Conservation (phyloP, 2,113 vertebrate species). For the Hylia prasina region DNA sequence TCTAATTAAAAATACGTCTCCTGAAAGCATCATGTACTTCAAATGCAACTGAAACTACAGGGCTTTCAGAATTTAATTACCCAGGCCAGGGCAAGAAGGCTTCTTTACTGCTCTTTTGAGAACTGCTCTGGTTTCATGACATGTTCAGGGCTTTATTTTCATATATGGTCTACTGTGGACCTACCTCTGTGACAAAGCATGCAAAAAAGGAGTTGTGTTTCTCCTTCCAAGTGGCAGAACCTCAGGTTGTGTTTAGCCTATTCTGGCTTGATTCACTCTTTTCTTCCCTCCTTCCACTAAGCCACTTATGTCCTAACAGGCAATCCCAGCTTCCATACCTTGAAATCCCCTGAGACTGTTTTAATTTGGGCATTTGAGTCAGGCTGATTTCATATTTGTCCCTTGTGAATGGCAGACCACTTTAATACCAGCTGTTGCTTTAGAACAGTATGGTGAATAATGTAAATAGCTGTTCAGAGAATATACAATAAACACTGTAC, state of each 20-base stretch:
- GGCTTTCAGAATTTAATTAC: neutral
- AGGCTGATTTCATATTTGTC: neutral
- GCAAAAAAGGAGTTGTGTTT: neutral
- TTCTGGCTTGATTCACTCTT: neutral
- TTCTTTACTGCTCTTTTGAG: neutral
- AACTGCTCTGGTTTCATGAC: neutral
- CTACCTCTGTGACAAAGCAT: neutral
- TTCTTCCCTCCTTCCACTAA: neutral
- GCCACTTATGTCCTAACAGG: neutral
- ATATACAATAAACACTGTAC: neutral
- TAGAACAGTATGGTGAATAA: neutral
- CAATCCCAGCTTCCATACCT: neutral
- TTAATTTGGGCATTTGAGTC: neutral
- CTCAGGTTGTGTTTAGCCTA: neutral
- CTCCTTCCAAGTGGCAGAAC: neutral
- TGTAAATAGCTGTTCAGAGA: neutral
- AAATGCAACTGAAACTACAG: neutral
- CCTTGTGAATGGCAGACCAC: neutral
- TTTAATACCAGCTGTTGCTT: neutral
- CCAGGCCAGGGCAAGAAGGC: neutral
- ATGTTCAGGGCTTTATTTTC: neutral
- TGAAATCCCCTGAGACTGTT: neutral
- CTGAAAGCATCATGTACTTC: neutral
- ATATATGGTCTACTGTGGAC: neutral
- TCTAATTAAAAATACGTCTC: neutral